These are phyloP conservation scores for Nibea coibor DNA, from an alignment of 2,113 vertebrate species.

Conservation along the genomic window DNA sequence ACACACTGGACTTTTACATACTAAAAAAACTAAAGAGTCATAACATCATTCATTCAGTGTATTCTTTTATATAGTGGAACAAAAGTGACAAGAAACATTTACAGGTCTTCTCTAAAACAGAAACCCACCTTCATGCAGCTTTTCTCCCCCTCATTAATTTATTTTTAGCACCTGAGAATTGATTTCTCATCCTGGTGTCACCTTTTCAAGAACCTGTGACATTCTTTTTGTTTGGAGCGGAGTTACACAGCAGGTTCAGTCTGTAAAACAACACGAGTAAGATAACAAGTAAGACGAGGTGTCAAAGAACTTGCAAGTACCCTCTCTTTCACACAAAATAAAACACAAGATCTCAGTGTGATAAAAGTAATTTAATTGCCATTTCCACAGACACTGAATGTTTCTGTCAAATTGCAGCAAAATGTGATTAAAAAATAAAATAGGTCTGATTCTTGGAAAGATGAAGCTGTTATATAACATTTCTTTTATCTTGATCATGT, in stretches of 20 bases:
- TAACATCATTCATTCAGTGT: not conserved
- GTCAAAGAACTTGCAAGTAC: not conserved
- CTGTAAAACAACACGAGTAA: no score
- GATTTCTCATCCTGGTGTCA: not conserved
- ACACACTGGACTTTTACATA: no score
- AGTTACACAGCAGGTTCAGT: not conserved
- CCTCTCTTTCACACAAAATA: not conserved
- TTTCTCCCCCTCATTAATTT: not conserved
- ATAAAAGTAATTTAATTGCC: not conserved
- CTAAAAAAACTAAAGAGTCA: no score
- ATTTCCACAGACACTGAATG: not conserved
- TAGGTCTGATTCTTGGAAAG: not conserved
- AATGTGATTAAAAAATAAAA: not conserved
- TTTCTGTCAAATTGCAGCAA: not conserved
- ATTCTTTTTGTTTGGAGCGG: not conserved
- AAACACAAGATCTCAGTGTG: not conserved
- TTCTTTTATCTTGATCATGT: not conserved
- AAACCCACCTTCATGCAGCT: not conserved
- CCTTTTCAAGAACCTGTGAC: not conserved
- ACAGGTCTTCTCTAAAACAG: not conserved
- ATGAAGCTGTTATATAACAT: not conserved
- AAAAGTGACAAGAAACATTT: not conserved
- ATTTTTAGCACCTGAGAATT: not conserved
- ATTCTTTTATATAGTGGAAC: not conserved
- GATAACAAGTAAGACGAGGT: no score